These are phyloP conservation scores for Megaceryle torquata DNA, from an alignment of 2,113 vertebrate genomes.

Conservation along the genomic window DNA sequence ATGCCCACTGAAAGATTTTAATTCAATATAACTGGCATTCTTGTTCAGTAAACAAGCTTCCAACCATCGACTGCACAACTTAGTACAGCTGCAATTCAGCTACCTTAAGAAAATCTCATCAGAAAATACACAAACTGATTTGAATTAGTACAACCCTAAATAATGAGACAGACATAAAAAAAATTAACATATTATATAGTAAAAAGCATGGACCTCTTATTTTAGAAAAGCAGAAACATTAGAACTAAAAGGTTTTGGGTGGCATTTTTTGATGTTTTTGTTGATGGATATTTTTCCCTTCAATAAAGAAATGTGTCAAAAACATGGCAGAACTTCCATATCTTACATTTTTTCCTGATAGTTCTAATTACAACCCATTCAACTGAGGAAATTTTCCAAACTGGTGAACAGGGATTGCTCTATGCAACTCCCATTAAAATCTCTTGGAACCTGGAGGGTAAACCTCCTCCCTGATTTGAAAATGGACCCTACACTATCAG, in stretches of 20 bases:
- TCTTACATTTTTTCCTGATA: background rate
- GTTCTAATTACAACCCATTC: background rate
- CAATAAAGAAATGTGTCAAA: constrained; percentile 1
- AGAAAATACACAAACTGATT: background rate
- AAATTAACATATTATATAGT: background rate
- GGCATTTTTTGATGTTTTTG: background rate
- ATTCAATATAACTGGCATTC: background rate
- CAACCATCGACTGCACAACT: background rate
- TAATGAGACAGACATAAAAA: background rate
- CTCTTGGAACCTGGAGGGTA: background rate
- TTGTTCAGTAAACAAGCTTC: background rate
- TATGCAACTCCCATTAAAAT: background rate
- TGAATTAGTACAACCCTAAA: background rate
- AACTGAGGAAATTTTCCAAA: constrained; percentile 8
- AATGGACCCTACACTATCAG: background rate
- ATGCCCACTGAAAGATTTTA: background rate
- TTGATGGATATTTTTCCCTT: background rate
- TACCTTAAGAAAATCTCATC: background rate
- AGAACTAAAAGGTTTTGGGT: background rate
- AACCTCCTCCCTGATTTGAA: background rate
- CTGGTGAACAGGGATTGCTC: background rate
- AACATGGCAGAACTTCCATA: background rate
- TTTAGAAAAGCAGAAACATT: background rate
- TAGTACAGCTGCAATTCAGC: background rate
- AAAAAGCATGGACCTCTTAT: background rate